Evolutionary conservation across 2,888 invertebrate species (phyloP).

Genomic region (Nesidiocoris tenuis): DNA sequence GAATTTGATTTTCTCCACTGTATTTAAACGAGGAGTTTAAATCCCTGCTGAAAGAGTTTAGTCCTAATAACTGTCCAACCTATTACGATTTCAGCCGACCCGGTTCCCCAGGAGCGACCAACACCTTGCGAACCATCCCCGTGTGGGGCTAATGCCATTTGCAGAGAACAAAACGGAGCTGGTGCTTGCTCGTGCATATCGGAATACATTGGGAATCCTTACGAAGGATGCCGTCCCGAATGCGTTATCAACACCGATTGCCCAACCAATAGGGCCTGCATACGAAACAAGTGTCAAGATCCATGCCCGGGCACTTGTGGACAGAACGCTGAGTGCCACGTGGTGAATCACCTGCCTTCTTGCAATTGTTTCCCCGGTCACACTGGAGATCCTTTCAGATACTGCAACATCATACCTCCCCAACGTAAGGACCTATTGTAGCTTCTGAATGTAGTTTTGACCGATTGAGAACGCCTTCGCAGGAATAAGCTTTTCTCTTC

Average conservation of each 20-base stretch:
- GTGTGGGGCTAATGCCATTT: slow-evolving; percentile 71
- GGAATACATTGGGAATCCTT: slow-evolving; percentile 75
- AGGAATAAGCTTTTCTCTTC: slow-evolving; percentile 48
- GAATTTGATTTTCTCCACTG: not conserved
- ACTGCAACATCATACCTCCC: slow-evolving; percentile 59
- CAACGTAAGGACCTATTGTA: slow-evolving; percentile 51
- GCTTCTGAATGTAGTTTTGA: not conserved
- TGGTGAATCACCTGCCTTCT: slow-evolving; percentile 65
- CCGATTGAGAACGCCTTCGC: not conserved
- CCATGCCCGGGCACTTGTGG: slow-evolving; percentile 71
- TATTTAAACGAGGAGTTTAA: not conserved
- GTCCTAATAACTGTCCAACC: not conserved
- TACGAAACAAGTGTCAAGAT: slow-evolving; percentile 66
- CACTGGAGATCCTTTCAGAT: slow-evolving; percentile 67
- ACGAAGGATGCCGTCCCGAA: slow-evolving; percentile 66
- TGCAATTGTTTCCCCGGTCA: slow-evolving; percentile 65
- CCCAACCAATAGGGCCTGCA: slow-evolving; percentile 64
- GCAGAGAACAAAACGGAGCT: slow-evolving; percentile 69
- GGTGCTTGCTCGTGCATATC: slow-evolving; percentile 71
- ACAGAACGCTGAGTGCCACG: slow-evolving; percentile 66
- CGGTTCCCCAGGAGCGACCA: slow-evolving; percentile 45
- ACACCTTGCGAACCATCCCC: slow-evolving; percentile 72
- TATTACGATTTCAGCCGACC: slow-evolving; percentile 43
- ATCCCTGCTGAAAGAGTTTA: no score
- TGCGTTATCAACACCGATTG: slow-evolving; percentile 67